Base-by-base conservation (phyloP, 2,888 invertebrate species). In the Lutraria lutraria region DNA sequence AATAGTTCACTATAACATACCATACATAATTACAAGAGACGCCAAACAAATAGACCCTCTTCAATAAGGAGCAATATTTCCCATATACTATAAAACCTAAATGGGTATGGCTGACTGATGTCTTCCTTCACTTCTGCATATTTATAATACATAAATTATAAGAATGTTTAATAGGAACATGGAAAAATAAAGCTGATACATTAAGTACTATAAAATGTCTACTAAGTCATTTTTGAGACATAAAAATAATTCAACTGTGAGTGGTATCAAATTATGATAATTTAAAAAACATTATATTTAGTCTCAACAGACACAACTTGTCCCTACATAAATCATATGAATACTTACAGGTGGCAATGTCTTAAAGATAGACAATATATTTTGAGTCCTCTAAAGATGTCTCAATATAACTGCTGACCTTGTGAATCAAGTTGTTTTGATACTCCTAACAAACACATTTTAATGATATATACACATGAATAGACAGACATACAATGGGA, bases 1-100 rank as follows among this genome's bases (percentile, higher is more conserved):
- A n/a, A 25, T 13, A 25, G 13, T 68, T 25, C 8, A 21, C 60
- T n/a, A n/a, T 8, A 60, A n/a, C 60, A 68, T 68, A 68, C 63
- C 63, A 13, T 68, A 68, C 63, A 68, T 68, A 68, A 68, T 68
- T 68, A 68, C 63, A 8, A 25, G 63, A 68, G 63, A 68, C 63
- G 63, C 63, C 63, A 25, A 68, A 68, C 25, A 68, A 68, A 68
- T 25, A 68, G n/a, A 68, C 63, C 25, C 12, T 25, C 60, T 60
- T 60, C 21, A n/a, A n/a, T n/a, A n/a, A 60, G n/a, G 60, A 60
- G 8, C 60, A 60, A 8, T 15, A 25, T 25, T 68, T 68, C 63
- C 63, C 63, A 68, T 68, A 68, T 68, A 68, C 63, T 25, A 13
- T 25, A n/a, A n/a, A 4, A 56, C 43, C 43, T 43, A 43, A 43